Evolutionary conservation across 2,888 invertebrate species (phyloP), one percentile per base, ranked within the genome.

Genomic region (Mellilla xanthometata): DNA sequence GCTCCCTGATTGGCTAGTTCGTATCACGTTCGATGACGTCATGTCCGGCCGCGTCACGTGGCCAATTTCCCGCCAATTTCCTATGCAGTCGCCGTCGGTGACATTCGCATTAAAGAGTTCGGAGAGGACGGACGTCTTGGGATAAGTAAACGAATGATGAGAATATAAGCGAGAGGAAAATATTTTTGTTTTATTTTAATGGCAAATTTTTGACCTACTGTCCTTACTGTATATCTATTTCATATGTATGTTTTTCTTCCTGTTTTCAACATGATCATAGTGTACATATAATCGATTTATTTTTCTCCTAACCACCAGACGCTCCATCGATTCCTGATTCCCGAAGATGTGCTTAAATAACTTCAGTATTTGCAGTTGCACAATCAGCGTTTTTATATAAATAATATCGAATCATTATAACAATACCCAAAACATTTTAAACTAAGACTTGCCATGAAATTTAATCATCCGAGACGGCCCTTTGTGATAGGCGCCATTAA

Each of bases 51-150:
- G 63, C 69, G 81, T 77, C 81, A 80, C 78, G 76, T 81, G 78
- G 72, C 70, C 79, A 76, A 87, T 87, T 85, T 88, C 87, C 87
- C 69, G 62, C 56, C 75, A 76, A 85, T 82, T 80, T 87, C 84
- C 85, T 67, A 70, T 73, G 73, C 74, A 76, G 74, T 67, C 69
- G 63, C 56, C 27, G 47, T 39, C 34, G 41, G 62, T 58, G 56
- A 55, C 70, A 70, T 65, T 72, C 55, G 52, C 59, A 53, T 62
- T 54, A 54, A n/a, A 53, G 54, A 55, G 54, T 30, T 45, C 39
- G 45, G 41, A 34, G 28, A 40, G 42, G 35, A 39, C 30, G 31
- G 36, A 57, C 58, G 55, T 61, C 60, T 62, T 35, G 10, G 24
- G 12, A 27, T 10, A 24, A n/a, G 24, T 19, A 11, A 28, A 41